These are phyloP conservation scores for Prinia subflava DNA, from an alignment of 2,113 vertebrate species.

Conservation along the genomic window DNA sequence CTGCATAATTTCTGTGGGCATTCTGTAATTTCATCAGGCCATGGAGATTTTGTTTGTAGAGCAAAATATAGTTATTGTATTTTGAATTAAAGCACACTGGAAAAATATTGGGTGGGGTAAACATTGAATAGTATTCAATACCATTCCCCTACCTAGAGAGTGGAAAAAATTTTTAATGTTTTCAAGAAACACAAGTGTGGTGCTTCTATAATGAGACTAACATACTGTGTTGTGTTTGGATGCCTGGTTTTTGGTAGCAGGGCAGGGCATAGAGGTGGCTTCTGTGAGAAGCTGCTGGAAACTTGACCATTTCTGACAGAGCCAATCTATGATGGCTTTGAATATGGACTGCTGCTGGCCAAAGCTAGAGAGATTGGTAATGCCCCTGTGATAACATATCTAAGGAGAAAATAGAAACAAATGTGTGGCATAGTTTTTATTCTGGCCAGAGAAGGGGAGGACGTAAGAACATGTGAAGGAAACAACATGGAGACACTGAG, in stretches of 20 bases:
- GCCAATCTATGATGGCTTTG: background rate
- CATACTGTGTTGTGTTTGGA: background rate
- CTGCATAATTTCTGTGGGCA: background rate
- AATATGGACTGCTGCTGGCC: background rate
- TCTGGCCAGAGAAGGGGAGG: background rate
- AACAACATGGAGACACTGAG: background rate
- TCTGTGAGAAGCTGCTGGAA: background rate
- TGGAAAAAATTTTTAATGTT: background rate
- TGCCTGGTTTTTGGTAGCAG: background rate
- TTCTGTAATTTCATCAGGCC: background rate
- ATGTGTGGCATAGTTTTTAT: background rate
- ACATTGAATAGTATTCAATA: background rate
- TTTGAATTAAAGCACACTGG: background rate
- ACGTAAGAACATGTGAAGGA: background rate
- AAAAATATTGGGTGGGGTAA: background rate
- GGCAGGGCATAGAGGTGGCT: background rate
- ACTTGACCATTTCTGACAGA: background rate
- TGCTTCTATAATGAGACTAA: background rate
- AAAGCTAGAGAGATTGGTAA: background rate
- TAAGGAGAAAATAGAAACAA: background rate
- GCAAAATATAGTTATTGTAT: background rate
- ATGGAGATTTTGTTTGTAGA: background rate
- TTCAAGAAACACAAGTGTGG: background rate
- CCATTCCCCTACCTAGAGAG: background rate
- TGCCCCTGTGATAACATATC: accelerated